Evolutionary conservation across 2,113 vertebrate genomes (phyloP), one percentile per base, ranked within the genome.

Genomic region (Passer domesticus): DNA sequence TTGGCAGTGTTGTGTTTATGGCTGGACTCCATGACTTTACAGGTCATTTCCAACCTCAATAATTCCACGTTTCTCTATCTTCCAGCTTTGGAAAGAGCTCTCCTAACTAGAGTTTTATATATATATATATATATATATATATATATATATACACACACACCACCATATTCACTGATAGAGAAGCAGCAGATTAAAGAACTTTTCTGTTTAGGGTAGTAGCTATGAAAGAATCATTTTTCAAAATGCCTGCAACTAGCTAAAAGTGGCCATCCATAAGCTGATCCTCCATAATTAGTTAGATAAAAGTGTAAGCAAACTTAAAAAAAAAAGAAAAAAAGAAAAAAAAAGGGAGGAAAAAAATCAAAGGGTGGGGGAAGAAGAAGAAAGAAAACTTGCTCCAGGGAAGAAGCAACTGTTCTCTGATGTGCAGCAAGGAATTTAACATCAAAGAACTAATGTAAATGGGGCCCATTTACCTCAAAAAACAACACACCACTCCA

Each of bases 391-490:
- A 89, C 94, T 97, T 97, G 97, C 98, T 98, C 89, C 89, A 97
- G 98, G 98, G 97, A 97, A 98, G 97, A 98, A 97, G 97, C 97
- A 97, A 97, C 97, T 96, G 96, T 98, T 98, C 97, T 98, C 97
- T 98, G 98, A 98, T 98, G 96, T 98, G 94, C 95, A 97, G 92
- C 97, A 96, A 98, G 97, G 97, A 97, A 97, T 98, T 97, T 97
- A 98, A 98, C 97, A 98, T 98, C 98, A 98, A 98, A 98, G 98
- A 95, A 93, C 83, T 96, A 97, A 97, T 97, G 97, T 97, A 98
- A 98, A 98, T 98, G 95, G 96, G 87, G 92, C 91, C 95, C 97
- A 97, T 97, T 98, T 97, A 97, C 93, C 97, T 95, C 96, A 96
- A 94, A 96, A 96, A 96, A 94, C 95, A 96, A 94, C 81, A 95